phyloP scores from a whole-genome alignment of 2,113 vertebrate genomes.

The Atrichornis clamosus region DNA sequence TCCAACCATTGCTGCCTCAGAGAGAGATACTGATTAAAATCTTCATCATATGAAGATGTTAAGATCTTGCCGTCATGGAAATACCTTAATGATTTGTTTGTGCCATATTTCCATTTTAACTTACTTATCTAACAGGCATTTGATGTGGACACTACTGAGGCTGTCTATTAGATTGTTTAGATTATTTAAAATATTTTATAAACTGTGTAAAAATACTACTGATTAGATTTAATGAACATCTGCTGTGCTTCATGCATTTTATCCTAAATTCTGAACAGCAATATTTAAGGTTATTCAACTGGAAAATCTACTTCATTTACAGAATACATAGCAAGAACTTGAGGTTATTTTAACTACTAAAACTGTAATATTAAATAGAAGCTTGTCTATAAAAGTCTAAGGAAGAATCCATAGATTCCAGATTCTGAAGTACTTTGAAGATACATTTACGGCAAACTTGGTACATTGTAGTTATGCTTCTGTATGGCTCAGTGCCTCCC shows the following conservation, averaged over 20 bases:
- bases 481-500: background rate
- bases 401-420: background rate
- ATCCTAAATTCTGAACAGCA: background rate
- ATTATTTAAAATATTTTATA: constrained; percentile 14
- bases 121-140: background rate
- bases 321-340: background rate
- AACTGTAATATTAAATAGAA: background rate
- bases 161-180: background rate
- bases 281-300: constrained; percentile 32
- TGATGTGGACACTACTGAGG: background rate
- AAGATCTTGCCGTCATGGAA: background rate
- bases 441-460: background rate
- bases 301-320: constrained; percentile 54
- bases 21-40: background rate
- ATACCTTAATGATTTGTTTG: background rate
- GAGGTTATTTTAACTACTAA: background rate
- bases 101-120: background rate
- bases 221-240: constrained; percentile 44
- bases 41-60: background rate
- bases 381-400: background rate
- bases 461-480: background rate
- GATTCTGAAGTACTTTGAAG: background rate
- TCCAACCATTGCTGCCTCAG: background rate
- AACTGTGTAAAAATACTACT: background rate
- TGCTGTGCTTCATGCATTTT: constrained; percentile 21